Conservation (phyloP, 2,797 vertebrate species). For the Cottoperca gobio region DNA sequence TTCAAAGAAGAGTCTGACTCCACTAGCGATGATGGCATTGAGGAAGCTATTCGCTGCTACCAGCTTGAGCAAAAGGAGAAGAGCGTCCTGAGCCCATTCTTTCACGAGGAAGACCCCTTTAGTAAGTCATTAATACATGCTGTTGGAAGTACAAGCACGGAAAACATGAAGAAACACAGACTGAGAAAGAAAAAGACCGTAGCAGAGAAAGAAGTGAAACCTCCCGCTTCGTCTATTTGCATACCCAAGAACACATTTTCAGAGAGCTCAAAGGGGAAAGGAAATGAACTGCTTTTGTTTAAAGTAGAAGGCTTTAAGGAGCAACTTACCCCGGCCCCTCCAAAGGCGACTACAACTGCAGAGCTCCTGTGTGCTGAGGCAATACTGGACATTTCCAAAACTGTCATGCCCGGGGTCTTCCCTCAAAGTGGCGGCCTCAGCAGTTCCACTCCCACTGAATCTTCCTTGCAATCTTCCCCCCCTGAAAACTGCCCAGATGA, state of each 20-base stretch:
- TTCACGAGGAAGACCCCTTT: constrained; percentile 53
- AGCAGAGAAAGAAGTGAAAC: constrained; percentile 59
- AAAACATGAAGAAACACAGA: constrained; percentile 75
- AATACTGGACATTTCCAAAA: constrained; percentile 97
- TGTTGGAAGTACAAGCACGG: constrained; percentile 67
- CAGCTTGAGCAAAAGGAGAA: constrained; percentile 91
- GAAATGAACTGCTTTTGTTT: constrained; percentile 64
- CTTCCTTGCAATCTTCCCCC: constrained; percentile 40
- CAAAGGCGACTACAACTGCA: constrained; percentile 89
- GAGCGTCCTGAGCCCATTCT: constrained; percentile 56
- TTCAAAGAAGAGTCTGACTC: constrained; percentile 86
- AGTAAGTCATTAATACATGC: constrained; percentile 47
- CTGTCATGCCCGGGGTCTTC: constrained; percentile 89
- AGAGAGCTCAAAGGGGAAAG: constrained; percentile 62
- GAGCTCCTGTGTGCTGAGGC: constrained; percentile 98
- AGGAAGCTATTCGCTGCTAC: constrained; percentile 94
- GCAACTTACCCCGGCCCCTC: constrained; percentile 52
- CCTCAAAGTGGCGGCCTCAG: constrained; percentile 63
- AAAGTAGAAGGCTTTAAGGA: constrained; percentile 64
- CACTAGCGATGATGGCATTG: constrained; percentile 96
- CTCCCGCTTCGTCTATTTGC: constrained; percentile 31
- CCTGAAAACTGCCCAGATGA: constrained; percentile 60
- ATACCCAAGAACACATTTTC: constrained; percentile 52
- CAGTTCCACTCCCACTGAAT: constrained; percentile 51
- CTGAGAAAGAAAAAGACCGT: constrained; percentile 81